Evolutionary conservation across 2,888 invertebrate genomes (phyloP).

Genomic region (Himalopsyche anomala): DNA sequence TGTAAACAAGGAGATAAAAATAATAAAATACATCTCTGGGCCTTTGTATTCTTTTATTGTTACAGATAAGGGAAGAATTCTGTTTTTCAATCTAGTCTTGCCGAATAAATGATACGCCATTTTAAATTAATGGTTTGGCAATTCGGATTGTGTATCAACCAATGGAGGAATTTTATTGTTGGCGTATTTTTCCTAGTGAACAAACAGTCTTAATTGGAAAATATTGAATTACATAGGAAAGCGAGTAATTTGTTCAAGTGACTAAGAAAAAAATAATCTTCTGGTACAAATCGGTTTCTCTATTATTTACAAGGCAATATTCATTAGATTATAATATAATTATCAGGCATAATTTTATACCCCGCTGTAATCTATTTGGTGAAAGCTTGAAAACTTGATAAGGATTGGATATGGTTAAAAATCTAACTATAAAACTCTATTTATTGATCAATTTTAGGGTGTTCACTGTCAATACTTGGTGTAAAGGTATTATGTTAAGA

Average conservation of each 20-base stretch:
- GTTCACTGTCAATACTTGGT: no score
- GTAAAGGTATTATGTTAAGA: no score
- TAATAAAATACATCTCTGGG: constrained; percentile 14
- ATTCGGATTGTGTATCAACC: constrained; percentile 9
- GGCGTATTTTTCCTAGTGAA: not conserved
- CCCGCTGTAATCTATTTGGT: no score
- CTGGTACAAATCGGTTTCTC: no score
- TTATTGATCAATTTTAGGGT: no score
- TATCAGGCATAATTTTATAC: no score
- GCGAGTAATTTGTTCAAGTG: not conserved
- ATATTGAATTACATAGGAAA: constrained; percentile 9
- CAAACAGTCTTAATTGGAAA: not conserved
- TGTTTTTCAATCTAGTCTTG: constrained; percentile 2
- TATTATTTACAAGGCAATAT: no score
- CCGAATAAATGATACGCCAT: constrained; percentile 17
- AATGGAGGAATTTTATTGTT: constrained; percentile 1
- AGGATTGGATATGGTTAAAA: no score
- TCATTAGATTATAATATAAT: no score
- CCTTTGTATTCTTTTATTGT: constrained; percentile 11
- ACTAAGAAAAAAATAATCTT: no score
- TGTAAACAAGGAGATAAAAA: constrained; percentile 28
- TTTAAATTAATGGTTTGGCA: constrained; percentile 4
- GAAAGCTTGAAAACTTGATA: no score
- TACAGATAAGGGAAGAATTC: not conserved
- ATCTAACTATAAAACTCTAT: no score